Percentiles rank a stretch among this genome's conserved stretches.
phyloP scores from a whole-genome alignment of 1,140 invertebrate species.

The Orchesella cincta region DNA sequence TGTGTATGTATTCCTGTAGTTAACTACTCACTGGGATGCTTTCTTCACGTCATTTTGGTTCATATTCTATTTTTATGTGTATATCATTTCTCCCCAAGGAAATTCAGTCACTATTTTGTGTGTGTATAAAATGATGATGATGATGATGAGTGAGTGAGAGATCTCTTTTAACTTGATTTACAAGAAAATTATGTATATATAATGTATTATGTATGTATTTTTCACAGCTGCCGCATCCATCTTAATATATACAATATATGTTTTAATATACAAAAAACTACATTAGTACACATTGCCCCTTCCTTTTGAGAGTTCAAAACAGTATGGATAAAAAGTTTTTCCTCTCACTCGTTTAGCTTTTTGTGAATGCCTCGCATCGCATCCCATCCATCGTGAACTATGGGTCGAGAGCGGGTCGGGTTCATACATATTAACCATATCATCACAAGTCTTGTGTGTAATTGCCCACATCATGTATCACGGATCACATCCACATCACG shows the following conservation, averaged over 20 bases:
- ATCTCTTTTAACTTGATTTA: background rate
- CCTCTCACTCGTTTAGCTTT: background rate
- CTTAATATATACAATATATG: background rate
- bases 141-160: background rate
- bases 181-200: background rate
- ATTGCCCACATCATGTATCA: constrained; percentile 18
- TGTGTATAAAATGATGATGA: background rate
- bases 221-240: constrained; percentile 23
- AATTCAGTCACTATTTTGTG: background rate
- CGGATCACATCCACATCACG: background rate
- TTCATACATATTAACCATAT: constrained; percentile 14
- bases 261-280: background rate
- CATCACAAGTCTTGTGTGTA: constrained; percentile 12
- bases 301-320: background rate
- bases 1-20: too few species aligned
- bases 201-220: constrained; percentile 22
- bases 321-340: background rate
- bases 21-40: background rate
- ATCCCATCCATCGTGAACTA: constrained; percentile 3
- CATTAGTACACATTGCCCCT: background rate
- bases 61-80: background rate
- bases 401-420: background rate
- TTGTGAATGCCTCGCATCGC: background rate
- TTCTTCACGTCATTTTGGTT: background rate
- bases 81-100: background rate